phyloP scores from a whole-genome alignment of 2,797 vertebrate genomes.

The Hapalemur alaotrensis region DNA sequence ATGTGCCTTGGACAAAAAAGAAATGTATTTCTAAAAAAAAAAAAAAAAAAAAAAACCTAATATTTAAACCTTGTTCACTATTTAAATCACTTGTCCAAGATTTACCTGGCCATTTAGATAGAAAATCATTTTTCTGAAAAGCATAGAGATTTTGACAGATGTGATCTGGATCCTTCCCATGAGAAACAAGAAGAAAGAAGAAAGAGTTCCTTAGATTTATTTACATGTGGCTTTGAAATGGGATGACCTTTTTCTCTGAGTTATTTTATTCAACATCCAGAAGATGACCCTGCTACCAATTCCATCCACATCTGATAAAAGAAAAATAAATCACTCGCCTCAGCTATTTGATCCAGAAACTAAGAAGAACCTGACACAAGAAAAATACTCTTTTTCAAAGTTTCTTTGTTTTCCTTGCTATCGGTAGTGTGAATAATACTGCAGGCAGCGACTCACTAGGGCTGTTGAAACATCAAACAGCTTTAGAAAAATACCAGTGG shows the following conservation, averaged over 20 bases:
- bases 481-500: constrained; percentile 73
- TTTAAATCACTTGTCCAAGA: background rate
- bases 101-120: background rate
- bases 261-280: constrained; percentile 51
- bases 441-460: constrained; percentile 42
- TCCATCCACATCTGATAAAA: background rate
- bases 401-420: constrained; percentile 60
- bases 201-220: background rate
- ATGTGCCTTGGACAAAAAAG: constrained; percentile 4
- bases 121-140: constrained; percentile 22
- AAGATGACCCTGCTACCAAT: background rate
- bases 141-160: background rate
- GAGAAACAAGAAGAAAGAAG: constrained; percentile 5
- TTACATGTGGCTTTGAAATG: constrained; percentile 1
- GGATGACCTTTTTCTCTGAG: background rate
- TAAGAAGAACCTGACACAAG: constrained; percentile 52
- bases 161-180: background rate
- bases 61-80: background rate
- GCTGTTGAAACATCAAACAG: constrained; percentile 77
- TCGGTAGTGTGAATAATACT: constrained; percentile 56
- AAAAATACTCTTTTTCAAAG: constrained; percentile 65
- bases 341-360: background rate
- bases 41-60: background rate
- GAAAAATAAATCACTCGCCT: constrained; percentile 55
- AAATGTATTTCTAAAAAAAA: background rate